These are phyloP conservation scores for Hyperopisus bebe DNA, from an alignment of 2,113 vertebrate species.

Conservation along the genomic window DNA sequence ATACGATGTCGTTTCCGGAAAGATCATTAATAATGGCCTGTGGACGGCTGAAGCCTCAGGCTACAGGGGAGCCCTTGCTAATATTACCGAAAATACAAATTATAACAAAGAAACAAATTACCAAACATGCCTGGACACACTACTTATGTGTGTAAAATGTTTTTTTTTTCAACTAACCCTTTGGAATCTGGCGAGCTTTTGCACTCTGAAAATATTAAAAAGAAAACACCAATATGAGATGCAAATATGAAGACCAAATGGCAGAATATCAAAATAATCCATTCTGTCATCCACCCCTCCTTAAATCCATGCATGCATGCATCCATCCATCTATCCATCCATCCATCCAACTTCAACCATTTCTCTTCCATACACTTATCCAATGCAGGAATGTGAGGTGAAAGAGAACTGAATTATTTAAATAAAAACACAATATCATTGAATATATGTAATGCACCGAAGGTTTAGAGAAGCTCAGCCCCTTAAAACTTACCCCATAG, in stretches of 20 bases:
- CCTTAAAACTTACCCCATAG: neutral
- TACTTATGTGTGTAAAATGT: neutral
- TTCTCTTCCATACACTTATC: neutral
- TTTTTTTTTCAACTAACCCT: neutral
- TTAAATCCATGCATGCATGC: neutral
- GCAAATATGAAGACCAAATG: neutral
- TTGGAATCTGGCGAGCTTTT: neutral
- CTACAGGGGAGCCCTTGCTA: neutral
- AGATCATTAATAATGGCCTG: neutral
- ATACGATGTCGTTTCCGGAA: neutral
- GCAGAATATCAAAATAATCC: neutral
- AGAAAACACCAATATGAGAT: neutral
- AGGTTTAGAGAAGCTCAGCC: neutral
- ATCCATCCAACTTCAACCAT: neutral
- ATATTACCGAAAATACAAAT: neutral
- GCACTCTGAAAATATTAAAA: neutral
- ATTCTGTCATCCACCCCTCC: neutral
- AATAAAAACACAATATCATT: neutral
- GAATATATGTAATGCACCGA: neutral
- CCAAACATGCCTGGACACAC: neutral
- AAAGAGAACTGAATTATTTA: neutral
- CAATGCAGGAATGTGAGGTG: neutral
- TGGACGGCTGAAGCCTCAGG: neutral
- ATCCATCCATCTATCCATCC: neutral
- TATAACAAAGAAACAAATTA: neutral